phyloP scores from a whole-genome alignment of 2,113 vertebrate species.

The Psilopogon haemacephalus region DNA sequence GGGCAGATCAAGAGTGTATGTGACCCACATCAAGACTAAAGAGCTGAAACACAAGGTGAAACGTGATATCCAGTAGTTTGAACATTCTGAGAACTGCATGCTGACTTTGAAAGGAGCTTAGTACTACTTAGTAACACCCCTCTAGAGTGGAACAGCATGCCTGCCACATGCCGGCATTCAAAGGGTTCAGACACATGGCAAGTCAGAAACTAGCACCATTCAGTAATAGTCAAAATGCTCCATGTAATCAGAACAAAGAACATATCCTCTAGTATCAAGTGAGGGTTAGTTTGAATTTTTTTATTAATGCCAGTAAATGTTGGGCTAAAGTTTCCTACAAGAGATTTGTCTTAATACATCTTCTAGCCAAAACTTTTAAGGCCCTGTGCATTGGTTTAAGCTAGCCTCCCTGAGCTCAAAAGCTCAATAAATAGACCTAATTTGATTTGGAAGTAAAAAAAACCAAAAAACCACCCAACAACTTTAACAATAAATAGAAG shows the following conservation, averaged over 20 bases:
- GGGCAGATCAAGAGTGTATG: neutral
- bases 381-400: too few relatives aligned
- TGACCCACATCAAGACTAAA: constrained; percentile 1
- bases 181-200: neutral
- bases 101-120: neutral
- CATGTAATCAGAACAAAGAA: neutral
- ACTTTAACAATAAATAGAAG: too few relatives aligned
- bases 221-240: neutral
- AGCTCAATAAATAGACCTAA: too few relatives aligned
- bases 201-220: neutral
- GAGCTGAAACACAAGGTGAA: neutral
- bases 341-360: neutral
- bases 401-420: too few relatives aligned
- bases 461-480: too few relatives aligned
- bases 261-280: neutral
- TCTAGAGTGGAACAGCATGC: neutral
- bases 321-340: neutral
- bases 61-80: neutral
- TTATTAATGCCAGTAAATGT: neutral
- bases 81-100: neutral
- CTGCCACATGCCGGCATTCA: neutral
- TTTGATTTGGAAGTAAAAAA: too few relatives aligned
- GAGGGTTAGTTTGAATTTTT: neutral
- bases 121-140: constrained; percentile 8
- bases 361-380: neutral